A percentile compares a stretch with the other conserved stretches of the same genome.
Conservation (phyloP, 2,888 invertebrate genomes). For the Drosophila gaucha region DNA sequence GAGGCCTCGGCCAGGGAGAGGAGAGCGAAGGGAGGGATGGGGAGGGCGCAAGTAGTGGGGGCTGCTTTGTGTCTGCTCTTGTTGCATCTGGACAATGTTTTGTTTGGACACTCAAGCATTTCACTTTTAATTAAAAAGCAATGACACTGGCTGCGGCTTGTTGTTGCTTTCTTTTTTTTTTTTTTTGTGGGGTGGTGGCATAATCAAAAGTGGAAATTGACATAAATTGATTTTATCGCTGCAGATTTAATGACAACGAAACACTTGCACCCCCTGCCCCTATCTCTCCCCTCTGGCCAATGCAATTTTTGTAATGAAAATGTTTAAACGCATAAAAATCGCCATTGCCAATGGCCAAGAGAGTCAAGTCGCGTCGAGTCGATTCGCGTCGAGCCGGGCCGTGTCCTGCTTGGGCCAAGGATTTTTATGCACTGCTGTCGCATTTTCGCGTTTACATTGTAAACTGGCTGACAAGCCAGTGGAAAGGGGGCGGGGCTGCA, state of each 20-base stretch:
- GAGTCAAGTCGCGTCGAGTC: constrained; percentile 1
- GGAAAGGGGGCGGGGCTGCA: neutral
- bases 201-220: constrained; percentile 77
- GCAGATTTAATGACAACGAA: constrained; percentile 79
- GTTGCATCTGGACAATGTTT: constrained; percentile 58
- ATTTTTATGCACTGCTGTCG: constrained; percentile 80
- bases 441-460: constrained; percentile 81
- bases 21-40: neutral
- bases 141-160: constrained; percentile 56
- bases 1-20: constrained; percentile 11
- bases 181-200: constrained; percentile 33
- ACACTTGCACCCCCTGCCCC: constrained; percentile 55
- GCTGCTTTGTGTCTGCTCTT: constrained; percentile 23
- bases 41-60: neutral
- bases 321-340: constrained; percentile 80
- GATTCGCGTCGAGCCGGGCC: neutral
- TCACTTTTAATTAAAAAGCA: constrained; percentile 76
- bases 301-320: constrained; percentile 81
- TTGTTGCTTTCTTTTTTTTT: constrained; percentile 7
- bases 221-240: constrained; percentile 78
- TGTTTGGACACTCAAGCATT: constrained; percentile 77
- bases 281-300: constrained; percentile 31
- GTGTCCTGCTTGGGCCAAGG: constrained; percentile 51
- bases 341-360: constrained; percentile 40
- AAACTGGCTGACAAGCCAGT: constrained; percentile 75